These are phyloP conservation scores for Cacatua alba DNA, from an alignment of 2,113 vertebrate genomes.

Conservation along the genomic window DNA sequence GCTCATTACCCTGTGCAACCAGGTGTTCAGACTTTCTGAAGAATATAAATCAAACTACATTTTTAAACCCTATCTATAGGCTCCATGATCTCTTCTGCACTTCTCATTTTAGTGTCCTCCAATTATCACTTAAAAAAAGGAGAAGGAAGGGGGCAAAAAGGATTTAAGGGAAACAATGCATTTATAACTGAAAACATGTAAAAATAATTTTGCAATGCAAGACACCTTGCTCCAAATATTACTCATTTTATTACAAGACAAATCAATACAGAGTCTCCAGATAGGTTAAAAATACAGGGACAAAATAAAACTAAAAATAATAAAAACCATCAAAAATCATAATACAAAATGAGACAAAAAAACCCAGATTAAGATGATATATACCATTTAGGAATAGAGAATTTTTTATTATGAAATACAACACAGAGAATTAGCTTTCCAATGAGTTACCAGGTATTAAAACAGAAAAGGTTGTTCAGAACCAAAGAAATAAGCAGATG, in stretches of 20 bases:
- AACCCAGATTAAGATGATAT: neutral
- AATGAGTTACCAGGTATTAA: neutral
- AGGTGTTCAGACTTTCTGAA: neutral
- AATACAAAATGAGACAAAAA: neutral
- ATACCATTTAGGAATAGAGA: neutral
- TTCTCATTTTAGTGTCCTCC: neutral
- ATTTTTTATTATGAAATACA: neutral
- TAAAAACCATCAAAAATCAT: neutral
- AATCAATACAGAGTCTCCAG: neutral
- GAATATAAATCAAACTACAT: neutral
- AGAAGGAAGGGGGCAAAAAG: fast-evolving
- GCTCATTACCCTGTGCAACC: neutral
- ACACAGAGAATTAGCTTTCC: neutral
- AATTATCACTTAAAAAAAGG: neutral
- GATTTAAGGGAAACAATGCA: neutral
- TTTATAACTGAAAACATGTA: neutral
- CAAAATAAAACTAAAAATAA: neutral
- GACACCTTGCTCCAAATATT: neutral
- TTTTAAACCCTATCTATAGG: neutral
- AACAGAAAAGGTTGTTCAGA: neutral
- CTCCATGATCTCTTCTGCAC: neutral
- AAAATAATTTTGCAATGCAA: neutral
- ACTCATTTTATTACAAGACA: neutral
- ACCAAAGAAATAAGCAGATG: neutral
- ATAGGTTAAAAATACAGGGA: neutral